Evolutionary conservation across 2,797 vertebrate species (phyloP).

Genomic region (Natrix natrix): DNA sequence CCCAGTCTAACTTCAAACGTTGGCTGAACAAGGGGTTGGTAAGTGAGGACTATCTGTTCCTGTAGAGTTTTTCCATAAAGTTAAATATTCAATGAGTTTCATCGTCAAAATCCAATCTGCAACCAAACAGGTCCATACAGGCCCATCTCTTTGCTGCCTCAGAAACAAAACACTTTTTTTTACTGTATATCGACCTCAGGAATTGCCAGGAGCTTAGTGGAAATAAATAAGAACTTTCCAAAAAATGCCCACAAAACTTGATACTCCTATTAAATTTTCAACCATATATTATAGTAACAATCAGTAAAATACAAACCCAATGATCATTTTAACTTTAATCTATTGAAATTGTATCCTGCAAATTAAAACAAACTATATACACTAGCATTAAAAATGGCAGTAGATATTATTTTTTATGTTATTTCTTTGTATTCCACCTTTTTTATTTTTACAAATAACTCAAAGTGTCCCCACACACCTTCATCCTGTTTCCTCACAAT

Average conservation of each 20-base stretch:
- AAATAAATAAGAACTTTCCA: not conserved
- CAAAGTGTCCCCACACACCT: not conserved
- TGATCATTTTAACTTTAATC: not conserved
- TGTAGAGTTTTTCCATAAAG: not conserved
- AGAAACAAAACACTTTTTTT: not conserved
- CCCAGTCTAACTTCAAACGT: not conserved
- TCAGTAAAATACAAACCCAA: not conserved
- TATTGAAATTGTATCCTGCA: not conserved
- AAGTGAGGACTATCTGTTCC: not conserved
- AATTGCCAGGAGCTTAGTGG: not conserved
- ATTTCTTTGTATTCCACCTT: not conserved
- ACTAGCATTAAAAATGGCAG: not conserved
- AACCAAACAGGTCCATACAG: not conserved
- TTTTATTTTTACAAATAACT: not conserved
- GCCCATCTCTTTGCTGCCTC: not conserved
- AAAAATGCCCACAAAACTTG: not conserved
- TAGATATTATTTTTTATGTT: not conserved
- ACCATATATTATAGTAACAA: not conserved
- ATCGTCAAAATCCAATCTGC: not conserved
- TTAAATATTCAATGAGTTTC: not conserved
- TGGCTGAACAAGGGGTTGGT: not conserved
- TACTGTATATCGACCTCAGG: not conserved
- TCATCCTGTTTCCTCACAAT: not conserved
- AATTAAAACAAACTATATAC: not conserved
- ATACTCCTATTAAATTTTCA: not conserved